Evolutionary conservation across 2,113 vertebrate genomes (phyloP).

Genomic region (Sisor rabdophorus): DNA sequence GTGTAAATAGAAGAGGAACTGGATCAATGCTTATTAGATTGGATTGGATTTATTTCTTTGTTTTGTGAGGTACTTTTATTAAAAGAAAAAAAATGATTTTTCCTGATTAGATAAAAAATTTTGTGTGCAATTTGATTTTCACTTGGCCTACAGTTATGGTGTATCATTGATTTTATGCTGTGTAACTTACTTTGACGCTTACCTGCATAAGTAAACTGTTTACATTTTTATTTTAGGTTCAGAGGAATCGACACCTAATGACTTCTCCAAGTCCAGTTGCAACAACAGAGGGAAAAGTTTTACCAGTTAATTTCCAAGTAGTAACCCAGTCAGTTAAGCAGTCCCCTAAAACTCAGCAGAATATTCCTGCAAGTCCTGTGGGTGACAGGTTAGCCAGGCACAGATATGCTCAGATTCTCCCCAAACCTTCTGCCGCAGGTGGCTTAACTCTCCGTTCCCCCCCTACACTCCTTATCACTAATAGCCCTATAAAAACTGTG

Average conservation of each 20-base stretch:
- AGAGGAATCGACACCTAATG: slow-evolving; percentile 78
- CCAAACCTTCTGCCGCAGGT: slow-evolving; percentile 80
- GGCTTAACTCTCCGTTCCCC: slow-evolving; percentile 84
- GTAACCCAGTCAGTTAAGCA: slow-evolving; percentile 94
- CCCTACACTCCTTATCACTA: slow-evolving; percentile 82
- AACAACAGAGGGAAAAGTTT: slow-evolving; percentile 72
- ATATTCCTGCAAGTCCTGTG: slow-evolving; percentile 87
- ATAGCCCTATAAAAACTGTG: slow-evolving; percentile 85
- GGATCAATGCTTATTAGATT: too few species aligned
- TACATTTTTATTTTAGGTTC: slow-evolving; percentile 60
- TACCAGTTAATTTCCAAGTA: slow-evolving; percentile 86
- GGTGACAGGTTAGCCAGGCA: slow-evolving; percentile 81
- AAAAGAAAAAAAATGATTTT: too few species aligned
- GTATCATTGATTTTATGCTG: background rate
- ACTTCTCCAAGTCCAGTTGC: slow-evolving; percentile 81
- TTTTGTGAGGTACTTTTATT: too few species aligned
- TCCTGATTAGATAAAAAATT: too few species aligned
- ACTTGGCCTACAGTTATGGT: background rate
- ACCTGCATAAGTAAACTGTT: background rate
- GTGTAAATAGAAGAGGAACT: too few species aligned
- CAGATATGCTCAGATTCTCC: slow-evolving; percentile 82
- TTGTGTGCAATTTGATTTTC: background rate
- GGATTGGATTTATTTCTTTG: too few species aligned
- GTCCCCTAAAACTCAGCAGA: slow-evolving; percentile 91
- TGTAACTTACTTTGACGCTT: background rate